Evolutionary conservation across 2,797 vertebrate species (phyloP), one percentile per base, ranked within the genome.

Genomic region (Babyrousa celebensis): DNA sequence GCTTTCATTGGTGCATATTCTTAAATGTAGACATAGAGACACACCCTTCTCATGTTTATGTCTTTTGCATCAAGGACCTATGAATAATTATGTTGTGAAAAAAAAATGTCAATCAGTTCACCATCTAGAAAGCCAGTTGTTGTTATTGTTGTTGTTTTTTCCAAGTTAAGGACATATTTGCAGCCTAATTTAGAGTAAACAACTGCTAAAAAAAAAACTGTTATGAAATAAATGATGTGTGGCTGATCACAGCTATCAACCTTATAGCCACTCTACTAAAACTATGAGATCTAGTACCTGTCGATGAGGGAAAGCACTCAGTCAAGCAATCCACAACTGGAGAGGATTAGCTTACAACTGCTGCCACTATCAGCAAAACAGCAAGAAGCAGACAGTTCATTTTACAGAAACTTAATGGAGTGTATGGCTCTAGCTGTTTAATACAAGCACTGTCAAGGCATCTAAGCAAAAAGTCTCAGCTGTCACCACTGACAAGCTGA

Each of bases 341-440:
- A 96, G 95, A 96, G 98, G 97, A 98, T 98, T 98, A 98, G 97
- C 97, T 98, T 96, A 94, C 97, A 96, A 96, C 84, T 15, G 8
- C 98, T 97, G 97, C 98, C 86, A 96, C 94, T 95, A 98, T 98
- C 98, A 98, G 97, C 89, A 84, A 98, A 98, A 98, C 98, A 97
- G 98, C 98, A 97, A 98, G 98, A 82, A 96, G 98, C 98, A 99
- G 98, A 98, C 98, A 99, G 98, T 98, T 99, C 98, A 99, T 99
- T 99, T 99, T 98, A 99, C 98, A 99, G 98, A 97, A 98, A 99
- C 98, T 98, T 99, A 99, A 99, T 99, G 99, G 99, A 99, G 98
- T 99, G 98, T 98, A 98, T 92, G 99, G 99, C 98, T 98, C 99
- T 98, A 97, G 98, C 98, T 99, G 99, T 99, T 99, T 99, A 99